A percentile compares a stretch with the other conserved stretches of the same genome.
These are phyloP conservation scores for Pseudopodoces humilis DNA, from an alignment of 2,113 vertebrate species.

Conservation along the genomic window DNA sequence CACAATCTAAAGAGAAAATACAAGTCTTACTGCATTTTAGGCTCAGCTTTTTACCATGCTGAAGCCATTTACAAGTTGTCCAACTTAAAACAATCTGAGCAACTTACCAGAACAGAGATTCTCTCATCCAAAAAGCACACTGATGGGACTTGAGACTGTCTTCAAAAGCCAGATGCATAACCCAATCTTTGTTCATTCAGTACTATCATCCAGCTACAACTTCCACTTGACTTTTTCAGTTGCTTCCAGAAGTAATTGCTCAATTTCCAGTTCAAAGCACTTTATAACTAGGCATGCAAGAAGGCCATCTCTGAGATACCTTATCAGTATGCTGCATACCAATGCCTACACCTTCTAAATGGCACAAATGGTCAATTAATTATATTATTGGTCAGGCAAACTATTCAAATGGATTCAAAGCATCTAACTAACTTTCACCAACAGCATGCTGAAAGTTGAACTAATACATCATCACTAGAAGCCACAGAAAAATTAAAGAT, in stretches of 20 bases:
- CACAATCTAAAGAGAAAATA: background rate
- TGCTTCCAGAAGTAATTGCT: slow-evolving; percentile 14
- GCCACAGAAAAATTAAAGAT: slow-evolving; percentile 13
- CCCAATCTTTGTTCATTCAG: background rate
- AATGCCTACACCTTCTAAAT: background rate
- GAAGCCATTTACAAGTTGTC: background rate
- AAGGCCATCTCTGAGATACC: background rate
- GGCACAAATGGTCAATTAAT: background rate
- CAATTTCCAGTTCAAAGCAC: slow-evolving; percentile 4
- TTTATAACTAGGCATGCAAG: background rate
- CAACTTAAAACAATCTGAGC: background rate
- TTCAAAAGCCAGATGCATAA: background rate
- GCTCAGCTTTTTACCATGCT: background rate
- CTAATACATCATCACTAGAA: slow-evolving; percentile 18
- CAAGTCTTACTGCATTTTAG: background rate
- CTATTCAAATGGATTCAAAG: slow-evolving; percentile 32
- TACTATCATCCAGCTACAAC: background rate
- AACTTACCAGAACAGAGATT: background rate
- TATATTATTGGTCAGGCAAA: background rate
- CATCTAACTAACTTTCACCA: slow-evolving; percentile 28
- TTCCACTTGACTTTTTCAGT: slow-evolving; percentile 3
- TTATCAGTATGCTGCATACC: slow-evolving; percentile 14
- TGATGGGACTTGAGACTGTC: background rate
- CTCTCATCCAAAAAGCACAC: background rate
- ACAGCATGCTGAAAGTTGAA: background rate